These are phyloP conservation scores for Melipona quadrifasciata DNA, from an alignment of 1,140 invertebrate genomes.

Conservation along the genomic window DNA sequence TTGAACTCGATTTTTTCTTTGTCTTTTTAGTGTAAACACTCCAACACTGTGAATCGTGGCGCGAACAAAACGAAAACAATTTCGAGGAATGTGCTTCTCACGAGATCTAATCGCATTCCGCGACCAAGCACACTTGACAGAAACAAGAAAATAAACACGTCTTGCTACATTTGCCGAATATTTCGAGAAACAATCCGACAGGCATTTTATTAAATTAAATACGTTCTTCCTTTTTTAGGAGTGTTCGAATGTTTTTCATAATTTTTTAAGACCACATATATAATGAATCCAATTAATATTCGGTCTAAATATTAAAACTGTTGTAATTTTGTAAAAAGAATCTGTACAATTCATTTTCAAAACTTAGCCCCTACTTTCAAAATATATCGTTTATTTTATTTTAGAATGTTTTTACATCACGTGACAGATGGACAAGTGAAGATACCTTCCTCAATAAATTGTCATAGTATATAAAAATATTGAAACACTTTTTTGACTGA, in stretches of 20 bases:
- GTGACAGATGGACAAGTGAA: too few relatives aligned
- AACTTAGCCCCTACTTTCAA: too few relatives aligned
- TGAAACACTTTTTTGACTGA: too few relatives aligned
- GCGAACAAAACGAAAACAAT: background rate
- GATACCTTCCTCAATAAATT: too few relatives aligned
- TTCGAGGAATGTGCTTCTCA: background rate
- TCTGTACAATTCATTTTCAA: too few relatives aligned
- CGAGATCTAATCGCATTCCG: background rate
- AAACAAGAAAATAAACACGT: slow-evolving; percentile 31
- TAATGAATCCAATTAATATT: too few relatives aligned
- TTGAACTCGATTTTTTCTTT: background rate
- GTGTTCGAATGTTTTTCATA: background rate
- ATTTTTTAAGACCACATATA: background rate
- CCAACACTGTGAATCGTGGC: background rate
- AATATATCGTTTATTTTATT: too few relatives aligned
- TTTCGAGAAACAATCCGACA: background rate
- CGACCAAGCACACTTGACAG: background rate
- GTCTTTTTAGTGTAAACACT: background rate
- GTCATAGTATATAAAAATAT: too few relatives aligned
- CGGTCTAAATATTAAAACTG: too few relatives aligned
- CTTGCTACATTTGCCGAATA: background rate
- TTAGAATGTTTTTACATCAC: too few relatives aligned
- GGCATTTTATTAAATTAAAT: background rate
- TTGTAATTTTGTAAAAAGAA: too few relatives aligned
- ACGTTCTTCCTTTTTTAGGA: background rate